Base-by-base conservation (phyloP, 2,113 vertebrate species). In the Mastomys natalensis region DNA sequence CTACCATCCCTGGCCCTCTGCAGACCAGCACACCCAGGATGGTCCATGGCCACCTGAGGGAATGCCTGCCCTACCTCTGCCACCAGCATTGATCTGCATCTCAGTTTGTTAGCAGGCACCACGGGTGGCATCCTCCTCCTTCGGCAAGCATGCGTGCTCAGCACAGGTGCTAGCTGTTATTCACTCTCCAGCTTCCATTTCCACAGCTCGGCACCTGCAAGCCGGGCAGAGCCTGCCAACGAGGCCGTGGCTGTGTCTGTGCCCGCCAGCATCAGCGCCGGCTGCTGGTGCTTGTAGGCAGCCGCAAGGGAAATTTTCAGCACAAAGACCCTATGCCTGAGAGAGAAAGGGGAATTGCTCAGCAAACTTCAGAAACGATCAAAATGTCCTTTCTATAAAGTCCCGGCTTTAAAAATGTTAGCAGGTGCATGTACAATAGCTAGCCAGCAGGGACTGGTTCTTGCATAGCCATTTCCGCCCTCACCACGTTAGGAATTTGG, bases 371-470 rank as follows among this genome's bases (percentile, higher is more conserved):
- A 92, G 94, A 95, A 96, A 80, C 73, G 76, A 97, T 95, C 97
- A 94, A 94, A 95, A 97, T 95, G 97, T 94, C 97, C 97, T 96
- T 92, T 97, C 97, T 93, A 64, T 77, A 76, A 96, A 97, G 95
- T 93, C 98, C 92, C 81, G 0, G 96, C 97, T 95, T 97, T 87
- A 97, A 97, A 94, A 97, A 84, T 95, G 98, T 97, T 88, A 96
- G 97, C 98, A 98, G 97, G 98, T 97, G 97, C 80, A 0, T 74
- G 24, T 88, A 96, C 97, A 97, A 97, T 95, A 92, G 97, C 51
- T 13, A 96, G 97, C 89, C 97, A 93, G 94, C 78, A 60, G 95
- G 98, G 97, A 95, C 91, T 93, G 95, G 94, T 89, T 92, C 55
- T 90, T 45, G 66, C 55, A 89, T 95, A 92, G 92, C 89, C 94